Evolutionary conservation across 2,797 vertebrate species (phyloP).

Genomic region (Tiaroga cobitis): DNA sequence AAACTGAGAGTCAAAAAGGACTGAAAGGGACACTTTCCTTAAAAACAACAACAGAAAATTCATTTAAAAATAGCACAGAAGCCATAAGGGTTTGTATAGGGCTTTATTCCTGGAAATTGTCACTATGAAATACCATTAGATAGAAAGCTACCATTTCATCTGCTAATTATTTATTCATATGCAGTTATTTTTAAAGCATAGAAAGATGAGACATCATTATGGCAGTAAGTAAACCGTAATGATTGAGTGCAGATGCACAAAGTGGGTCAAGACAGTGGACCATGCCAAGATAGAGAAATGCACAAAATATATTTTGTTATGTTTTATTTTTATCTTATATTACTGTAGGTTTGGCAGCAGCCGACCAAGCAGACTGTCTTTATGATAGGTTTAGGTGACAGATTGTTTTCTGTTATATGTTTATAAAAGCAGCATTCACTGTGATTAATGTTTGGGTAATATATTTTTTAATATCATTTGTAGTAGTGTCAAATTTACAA

Average conservation of each 20-base stretch:
- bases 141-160: background rate
- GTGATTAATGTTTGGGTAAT: background rate
- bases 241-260: constrained; percentile 6
- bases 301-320: background rate
- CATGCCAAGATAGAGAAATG: background rate
- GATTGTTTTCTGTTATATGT: background rate
- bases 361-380: background rate
- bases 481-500: background rate
- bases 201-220: constrained; percentile 3
- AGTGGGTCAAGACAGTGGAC: constrained; percentile 11
- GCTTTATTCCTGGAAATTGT: background rate
- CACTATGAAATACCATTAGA: too few species aligned
- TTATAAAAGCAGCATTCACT: background rate
- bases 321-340: background rate
- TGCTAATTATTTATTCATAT: background rate
- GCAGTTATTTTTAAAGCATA: background rate
- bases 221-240: background rate
- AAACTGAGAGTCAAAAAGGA: background rate
- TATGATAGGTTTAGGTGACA: background rate
- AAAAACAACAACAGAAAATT: background rate
- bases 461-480: background rate
- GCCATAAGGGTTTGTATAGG: background rate
- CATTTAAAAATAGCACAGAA: background rate
- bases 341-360: too few species aligned
- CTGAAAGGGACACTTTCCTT: background rate